phyloP scores from a whole-genome alignment of 2,888 invertebrate species.

The Eupithecia centaureata region DNA sequence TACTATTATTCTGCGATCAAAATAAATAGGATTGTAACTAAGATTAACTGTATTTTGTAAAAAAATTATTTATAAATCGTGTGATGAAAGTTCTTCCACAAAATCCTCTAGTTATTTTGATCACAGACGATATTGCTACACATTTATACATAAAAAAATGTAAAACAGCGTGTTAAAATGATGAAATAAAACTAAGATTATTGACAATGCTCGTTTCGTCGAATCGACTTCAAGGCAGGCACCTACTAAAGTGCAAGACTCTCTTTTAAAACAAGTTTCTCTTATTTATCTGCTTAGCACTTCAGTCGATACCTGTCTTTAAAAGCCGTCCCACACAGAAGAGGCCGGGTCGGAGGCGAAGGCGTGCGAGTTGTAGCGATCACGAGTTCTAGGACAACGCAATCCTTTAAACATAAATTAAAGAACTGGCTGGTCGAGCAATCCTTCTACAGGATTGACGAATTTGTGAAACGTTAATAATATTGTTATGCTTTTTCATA shows the following conservation, averaged over 20 bases:
- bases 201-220: constrained; percentile 1
- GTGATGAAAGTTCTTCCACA: background rate
- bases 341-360: no score
- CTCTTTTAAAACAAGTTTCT: background rate
- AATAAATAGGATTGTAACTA: background rate
- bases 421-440: no score
- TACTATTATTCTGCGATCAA: background rate
- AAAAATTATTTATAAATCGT: background rate
- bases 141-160: background rate
- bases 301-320: background rate
- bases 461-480: no score
- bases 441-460: no score
- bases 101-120: background rate
- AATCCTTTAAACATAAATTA: no score
- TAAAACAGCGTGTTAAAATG: background rate
- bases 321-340: no score
- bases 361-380: no score
- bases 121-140: background rate
- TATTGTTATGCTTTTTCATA: no score
- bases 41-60: background rate
- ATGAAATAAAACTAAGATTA: background rate
- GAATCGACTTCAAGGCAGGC: background rate
- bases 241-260: background rate
- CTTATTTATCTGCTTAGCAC: background rate
- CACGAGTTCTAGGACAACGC: no score